A percentile compares a stretch with the other conserved stretches of the same genome.
Evolutionary conservation across 2,888 invertebrate species (phyloP).

Genomic region (Brachyptera risi): DNA sequence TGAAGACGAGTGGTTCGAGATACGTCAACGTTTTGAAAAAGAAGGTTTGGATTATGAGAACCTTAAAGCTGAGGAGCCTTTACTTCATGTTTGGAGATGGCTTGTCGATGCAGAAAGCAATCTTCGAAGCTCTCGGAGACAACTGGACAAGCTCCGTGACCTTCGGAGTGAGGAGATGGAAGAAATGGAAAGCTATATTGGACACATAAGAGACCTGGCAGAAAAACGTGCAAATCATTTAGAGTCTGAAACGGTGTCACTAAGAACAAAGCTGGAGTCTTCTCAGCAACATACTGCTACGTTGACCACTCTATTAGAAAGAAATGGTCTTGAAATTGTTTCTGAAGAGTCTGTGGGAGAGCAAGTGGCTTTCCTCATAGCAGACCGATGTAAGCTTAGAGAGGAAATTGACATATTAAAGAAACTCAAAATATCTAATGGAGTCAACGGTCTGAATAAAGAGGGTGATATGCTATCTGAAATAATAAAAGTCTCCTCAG

Average conservation of each 20-base stretch:
- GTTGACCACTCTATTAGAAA: slow-evolving; percentile 41
- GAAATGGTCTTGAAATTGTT: slow-evolving; percentile 45
- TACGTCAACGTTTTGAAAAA: slow-evolving; percentile 42
- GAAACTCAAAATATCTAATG: slow-evolving; percentile 38
- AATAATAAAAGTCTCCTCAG: slow-evolving; percentile 42
- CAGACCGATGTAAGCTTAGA: slow-evolving; percentile 45
- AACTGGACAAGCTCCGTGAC: slow-evolving; percentile 44
- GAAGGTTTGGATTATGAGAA: slow-evolving; percentile 43
- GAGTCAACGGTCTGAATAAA: slow-evolving; percentile 34
- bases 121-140: slow-evolving; percentile 43
- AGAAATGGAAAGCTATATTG: slow-evolving; percentile 45
- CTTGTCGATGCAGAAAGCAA: slow-evolving; percentile 46
- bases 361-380: slow-evolving; percentile 45
- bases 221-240: slow-evolving; percentile 41
- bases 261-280: slow-evolving; percentile 36
- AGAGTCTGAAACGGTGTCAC: slow-evolving; percentile 38
- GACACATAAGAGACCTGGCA: slow-evolving; percentile 42
- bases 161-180: slow-evolving; percentile 45
- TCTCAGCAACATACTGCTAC: slow-evolving; percentile 37
- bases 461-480: slow-evolving; percentile 40
- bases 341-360: slow-evolving; percentile 44
- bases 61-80: slow-evolving; percentile 40
- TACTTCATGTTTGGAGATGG: slow-evolving; percentile 46
- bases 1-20: slow-evolving; percentile 44
- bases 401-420: slow-evolving; percentile 46